Evolutionary conservation across 2,113 vertebrate species (phyloP).

Genomic region (Petroica traversi): DNA sequence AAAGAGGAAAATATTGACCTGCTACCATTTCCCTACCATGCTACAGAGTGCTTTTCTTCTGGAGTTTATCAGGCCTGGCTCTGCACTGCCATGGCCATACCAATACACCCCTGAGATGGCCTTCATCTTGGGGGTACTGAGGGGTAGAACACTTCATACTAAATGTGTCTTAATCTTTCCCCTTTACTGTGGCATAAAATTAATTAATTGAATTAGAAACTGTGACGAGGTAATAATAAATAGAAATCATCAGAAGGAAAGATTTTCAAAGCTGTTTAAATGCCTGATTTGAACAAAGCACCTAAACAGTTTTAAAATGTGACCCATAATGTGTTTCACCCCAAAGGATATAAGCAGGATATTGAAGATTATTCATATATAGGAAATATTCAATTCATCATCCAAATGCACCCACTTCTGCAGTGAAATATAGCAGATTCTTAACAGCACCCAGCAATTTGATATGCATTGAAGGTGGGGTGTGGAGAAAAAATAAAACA

Average conservation of each 20-base stretch:
- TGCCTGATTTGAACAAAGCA: neutral
- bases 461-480: slow-evolving; percentile 3
- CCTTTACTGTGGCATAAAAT: neutral
- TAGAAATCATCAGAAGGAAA: neutral
- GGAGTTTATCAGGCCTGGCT: neutral
- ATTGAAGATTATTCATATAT: slow-evolving; percentile 40
- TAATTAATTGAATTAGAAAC: slow-evolving; percentile 18
- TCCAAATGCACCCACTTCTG: slow-evolving; percentile 50
- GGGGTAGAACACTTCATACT: neutral
- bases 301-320: slow-evolving; percentile 28
- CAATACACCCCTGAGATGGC: neutral
- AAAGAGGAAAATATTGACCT: neutral
- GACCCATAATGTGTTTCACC: slow-evolving; percentile 10
- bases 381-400: slow-evolving; percentile 49
- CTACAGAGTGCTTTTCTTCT: neutral
- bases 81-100: neutral
- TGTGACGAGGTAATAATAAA: neutral
- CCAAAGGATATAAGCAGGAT: slow-evolving; percentile 41
- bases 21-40: neutral
- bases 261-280: neutral
- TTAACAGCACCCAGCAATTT: slow-evolving; percentile 8
- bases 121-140: neutral
- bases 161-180: neutral
- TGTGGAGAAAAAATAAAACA: slow-evolving; percentile 37
- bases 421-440: slow-evolving; percentile 36